Conservation (phyloP, 2,888 invertebrate genomes). For the Falcaria lacertinaria region DNA sequence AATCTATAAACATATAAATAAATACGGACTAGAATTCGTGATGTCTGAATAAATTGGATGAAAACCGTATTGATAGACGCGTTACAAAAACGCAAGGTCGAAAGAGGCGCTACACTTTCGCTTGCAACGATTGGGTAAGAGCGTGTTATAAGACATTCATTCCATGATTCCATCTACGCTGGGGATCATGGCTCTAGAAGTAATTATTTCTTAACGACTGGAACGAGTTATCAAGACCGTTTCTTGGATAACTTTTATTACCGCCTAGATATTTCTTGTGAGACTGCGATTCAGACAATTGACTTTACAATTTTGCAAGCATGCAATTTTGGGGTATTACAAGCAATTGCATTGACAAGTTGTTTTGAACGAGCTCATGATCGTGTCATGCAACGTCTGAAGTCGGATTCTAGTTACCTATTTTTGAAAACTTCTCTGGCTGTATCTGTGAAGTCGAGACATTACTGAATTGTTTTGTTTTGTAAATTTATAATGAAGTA, state of each 20-base stretch:
- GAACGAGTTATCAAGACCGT: conserved; percentile 21
- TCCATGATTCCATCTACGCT: conserved; percentile 29
- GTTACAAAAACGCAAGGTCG: conserved; percentile 51
- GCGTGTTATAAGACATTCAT: conserved; percentile 34
- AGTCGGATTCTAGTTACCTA: no score
- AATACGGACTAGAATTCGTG: no score
- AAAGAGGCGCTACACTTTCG: conserved; percentile 59
- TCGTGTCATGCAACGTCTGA: no score
- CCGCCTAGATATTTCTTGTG: neutral
- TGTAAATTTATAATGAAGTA: no score
- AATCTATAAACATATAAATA: neutral
- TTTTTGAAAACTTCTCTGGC: no score
- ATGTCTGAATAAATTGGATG: neutral
- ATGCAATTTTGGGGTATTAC: neutral
- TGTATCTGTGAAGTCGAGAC: no score
- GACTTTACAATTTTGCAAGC: neutral
- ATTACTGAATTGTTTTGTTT: no score
- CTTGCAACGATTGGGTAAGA: conserved; percentile 43
- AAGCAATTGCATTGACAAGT: neutral
- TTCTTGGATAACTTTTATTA: conserved; percentile 17
- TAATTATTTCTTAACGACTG: conserved; percentile 31
- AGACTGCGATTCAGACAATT: neutral
- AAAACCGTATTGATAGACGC: conserved; percentile 14
- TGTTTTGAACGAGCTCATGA: no score
- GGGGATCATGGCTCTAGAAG: conserved; percentile 28